Evolutionary conservation across 2,888 invertebrate genomes (phyloP).

Genomic region (Pristionchus entomophagus): DNA sequence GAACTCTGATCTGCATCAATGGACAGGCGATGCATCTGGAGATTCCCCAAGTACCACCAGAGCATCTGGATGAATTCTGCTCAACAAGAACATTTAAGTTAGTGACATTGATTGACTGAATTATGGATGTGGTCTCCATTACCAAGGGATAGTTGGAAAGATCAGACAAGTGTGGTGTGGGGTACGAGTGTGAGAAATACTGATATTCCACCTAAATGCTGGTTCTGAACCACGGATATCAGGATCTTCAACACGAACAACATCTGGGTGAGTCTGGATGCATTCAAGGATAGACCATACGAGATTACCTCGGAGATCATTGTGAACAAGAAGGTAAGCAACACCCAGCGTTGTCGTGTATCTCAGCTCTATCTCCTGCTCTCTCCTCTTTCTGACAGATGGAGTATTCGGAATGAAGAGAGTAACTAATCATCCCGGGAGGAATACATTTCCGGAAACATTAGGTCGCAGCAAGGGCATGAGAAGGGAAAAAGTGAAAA

Average conservation of each 20-base stretch:
- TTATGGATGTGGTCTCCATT: too few species aligned
- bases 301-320: conserved; percentile 95
- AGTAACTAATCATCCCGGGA: too few species aligned
- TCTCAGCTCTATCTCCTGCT: too few species aligned
- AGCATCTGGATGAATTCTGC: conserved; percentile 95
- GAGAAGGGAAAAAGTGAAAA: too few species aligned
- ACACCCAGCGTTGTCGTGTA: not conserved
- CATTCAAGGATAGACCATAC: conserved; percentile 87
- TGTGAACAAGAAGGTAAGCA: conserved; percentile 90
- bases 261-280: conserved; percentile 93
- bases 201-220: too few species aligned
- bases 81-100: conserved; percentile 95
- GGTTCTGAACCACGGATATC: not conserved
- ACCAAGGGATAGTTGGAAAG: too few species aligned
- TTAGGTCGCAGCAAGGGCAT: too few species aligned
- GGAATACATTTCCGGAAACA: too few species aligned
- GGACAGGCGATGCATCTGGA: conserved; percentile 93
- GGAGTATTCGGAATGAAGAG: too few species aligned
- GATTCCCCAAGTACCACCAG: conserved; percentile 98
- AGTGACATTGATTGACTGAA: not conserved
- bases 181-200: too few species aligned
- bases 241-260: conserved; percentile 99
- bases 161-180: too few species aligned
- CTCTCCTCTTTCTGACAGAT: too few species aligned
- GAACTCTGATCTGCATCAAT: conserved; percentile 95